These are phyloP conservation scores for Corvus moneduloides DNA, from an alignment of 2,113 vertebrate species.

Conservation along the genomic window DNA sequence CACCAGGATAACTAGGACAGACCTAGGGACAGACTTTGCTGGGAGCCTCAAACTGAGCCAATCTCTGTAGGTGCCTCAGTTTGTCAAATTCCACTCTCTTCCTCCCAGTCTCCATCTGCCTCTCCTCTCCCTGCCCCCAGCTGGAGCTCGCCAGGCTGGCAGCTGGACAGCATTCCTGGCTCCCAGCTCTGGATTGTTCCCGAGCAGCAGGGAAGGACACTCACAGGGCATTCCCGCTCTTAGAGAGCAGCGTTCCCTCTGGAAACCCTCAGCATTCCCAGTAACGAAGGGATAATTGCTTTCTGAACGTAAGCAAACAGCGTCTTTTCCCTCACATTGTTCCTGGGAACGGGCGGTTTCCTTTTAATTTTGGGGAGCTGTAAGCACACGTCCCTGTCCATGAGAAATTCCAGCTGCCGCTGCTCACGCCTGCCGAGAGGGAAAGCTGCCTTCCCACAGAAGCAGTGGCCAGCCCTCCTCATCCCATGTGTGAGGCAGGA, in stretches of 20 bases:
- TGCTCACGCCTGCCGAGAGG: neutral
- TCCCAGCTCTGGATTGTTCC: neutral
- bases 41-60: neutral
- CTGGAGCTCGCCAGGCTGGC: neutral
- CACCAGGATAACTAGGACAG: neutral
- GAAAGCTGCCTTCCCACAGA: neutral
- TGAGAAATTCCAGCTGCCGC: neutral
- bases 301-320: neutral
- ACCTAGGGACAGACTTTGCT: neutral
- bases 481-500: accelerated
- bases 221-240: neutral
- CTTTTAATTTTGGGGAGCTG: neutral
- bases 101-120: neutral
- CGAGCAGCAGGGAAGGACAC: neutral
- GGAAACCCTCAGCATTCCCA: neutral
- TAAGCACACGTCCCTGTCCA: neutral
- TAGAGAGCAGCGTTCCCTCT: neutral
- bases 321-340: neutral
- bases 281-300: neutral
- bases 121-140: neutral
- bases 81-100: neutral
- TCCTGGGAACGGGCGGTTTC: neutral
- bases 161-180: neutral
- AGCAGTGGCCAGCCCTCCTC: neutral
- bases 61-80: neutral